A percentile compares a stretch with the other conserved stretches of the same genome.
Evolutionary conservation across 2,888 invertebrate species (phyloP).

Genomic region (Linnaemya tessellans): DNA sequence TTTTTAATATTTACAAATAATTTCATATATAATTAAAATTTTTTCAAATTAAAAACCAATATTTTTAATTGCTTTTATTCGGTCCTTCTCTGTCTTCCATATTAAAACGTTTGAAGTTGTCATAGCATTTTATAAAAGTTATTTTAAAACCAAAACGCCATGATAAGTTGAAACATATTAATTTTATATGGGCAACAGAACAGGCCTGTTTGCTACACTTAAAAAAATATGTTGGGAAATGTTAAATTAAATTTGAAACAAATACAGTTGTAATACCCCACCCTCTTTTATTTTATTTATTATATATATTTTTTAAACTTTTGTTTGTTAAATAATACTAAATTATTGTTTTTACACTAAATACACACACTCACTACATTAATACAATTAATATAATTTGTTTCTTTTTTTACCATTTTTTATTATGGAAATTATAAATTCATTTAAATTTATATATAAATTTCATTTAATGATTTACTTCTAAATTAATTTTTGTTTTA

Average conservation of each 20-base stretch:
- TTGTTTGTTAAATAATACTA: constrained; percentile 56
- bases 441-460: constrained; percentile 53
- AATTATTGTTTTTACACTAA: constrained; percentile 59
- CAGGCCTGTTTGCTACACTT: too few relatives aligned
- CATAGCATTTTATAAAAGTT: too few relatives aligned
- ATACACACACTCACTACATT: constrained; percentile 71
- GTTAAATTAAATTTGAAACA: not conserved
- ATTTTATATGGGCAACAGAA: too few relatives aligned
- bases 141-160: too few relatives aligned
- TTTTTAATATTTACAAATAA: too few relatives aligned
- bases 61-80: too few relatives aligned
- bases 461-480: constrained; percentile 44
- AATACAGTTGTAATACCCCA: not conserved
- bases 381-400: constrained; percentile 59
- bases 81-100: too few relatives aligned
- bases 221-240: not conserved
- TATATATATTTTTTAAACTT: constrained; percentile 27
- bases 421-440: constrained; percentile 58
- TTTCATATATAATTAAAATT: too few relatives aligned
- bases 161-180: too few relatives aligned
- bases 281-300: constrained; percentile 37
- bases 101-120: too few relatives aligned
- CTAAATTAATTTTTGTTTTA: constrained; percentile 33
- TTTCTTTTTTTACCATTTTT: constrained; percentile 35
- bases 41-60: too few relatives aligned